Conservation (phyloP, 1,140 invertebrate species). For the Mylabris phalerata region DNA sequence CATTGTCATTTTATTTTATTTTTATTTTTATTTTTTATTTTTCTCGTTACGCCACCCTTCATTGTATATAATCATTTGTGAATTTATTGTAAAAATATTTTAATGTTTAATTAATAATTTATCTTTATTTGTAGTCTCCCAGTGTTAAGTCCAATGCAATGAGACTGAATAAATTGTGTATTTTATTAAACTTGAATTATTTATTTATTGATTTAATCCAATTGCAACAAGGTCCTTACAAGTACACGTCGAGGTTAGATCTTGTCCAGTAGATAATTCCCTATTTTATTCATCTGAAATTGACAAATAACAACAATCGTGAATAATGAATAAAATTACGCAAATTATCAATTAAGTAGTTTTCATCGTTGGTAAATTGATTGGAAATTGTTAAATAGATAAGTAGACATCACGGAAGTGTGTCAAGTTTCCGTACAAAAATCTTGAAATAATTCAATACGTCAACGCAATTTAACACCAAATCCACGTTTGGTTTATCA, state of each 20-base stretch:
- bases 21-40: slow-evolving; percentile 9
- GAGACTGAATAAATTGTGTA: slow-evolving; percentile 41
- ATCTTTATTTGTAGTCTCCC: slow-evolving; percentile 33
- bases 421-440: no score
- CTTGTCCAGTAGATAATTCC: neutral
- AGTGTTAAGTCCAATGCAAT: slow-evolving; percentile 38
- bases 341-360: no score
- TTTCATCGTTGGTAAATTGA: no score
- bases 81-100: slow-evolving; percentile 38
- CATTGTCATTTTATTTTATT: neutral
- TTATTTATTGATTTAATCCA: neutral
- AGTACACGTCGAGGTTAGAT: slow-evolving; percentile 26
- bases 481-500: no score
- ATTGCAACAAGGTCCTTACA: slow-evolving; percentile 21
- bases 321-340: no score
- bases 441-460: no score
- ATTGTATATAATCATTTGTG: slow-evolving; percentile 35
- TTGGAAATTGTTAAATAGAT: no score
- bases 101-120: slow-evolving; percentile 30
- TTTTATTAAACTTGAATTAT: slow-evolving; percentile 28
- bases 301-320: no score
- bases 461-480: no score
- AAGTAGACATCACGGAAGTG: no score
- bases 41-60: slow-evolving; percentile 11
- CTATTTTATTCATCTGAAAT: no score